Conservation (phyloP, 2,113 vertebrate species). For the zebrafish (Danio rerio) region DNA sequence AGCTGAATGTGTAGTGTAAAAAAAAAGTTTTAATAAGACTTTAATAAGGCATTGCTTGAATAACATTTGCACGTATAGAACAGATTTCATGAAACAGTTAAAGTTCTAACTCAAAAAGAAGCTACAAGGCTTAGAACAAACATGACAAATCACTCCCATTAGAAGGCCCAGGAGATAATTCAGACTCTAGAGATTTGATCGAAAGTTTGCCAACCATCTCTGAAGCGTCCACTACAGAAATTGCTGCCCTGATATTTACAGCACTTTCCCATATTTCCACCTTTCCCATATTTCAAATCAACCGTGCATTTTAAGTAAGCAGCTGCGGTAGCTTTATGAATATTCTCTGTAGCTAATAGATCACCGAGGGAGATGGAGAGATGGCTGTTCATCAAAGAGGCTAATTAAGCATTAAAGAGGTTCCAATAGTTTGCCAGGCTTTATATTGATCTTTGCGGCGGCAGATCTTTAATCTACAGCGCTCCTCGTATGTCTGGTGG, state of each 20-base stretch:
- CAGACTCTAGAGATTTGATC: background rate
- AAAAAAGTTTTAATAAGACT: background rate
- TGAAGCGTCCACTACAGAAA: background rate
- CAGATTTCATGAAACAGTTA: background rate
- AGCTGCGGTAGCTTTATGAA: conserved; percentile 29
- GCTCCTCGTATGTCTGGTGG: conserved; percentile 51
- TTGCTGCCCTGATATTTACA: conserved; percentile 12
- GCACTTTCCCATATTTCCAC: conserved; percentile 25
- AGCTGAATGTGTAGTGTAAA: too few relatives aligned
- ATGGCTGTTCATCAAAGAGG: conserved; percentile 57
- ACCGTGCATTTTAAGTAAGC: conserved; percentile 19
- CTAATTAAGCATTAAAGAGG: conserved; percentile 62
- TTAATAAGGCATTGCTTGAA: background rate
- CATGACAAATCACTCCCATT: conserved; percentile 10
- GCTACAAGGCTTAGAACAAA: background rate
- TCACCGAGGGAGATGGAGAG: conserved; percentile 36
- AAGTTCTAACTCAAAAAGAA: background rate
- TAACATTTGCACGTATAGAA: background rate
- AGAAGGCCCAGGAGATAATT: background rate
- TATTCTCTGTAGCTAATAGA: conserved; percentile 50
- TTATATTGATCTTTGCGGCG: conserved; percentile 55
- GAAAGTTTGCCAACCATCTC: background rate
- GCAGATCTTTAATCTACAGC: conserved; percentile 60
- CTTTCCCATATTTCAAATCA: conserved; percentile 3
- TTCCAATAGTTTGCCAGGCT: conserved; percentile 49